Evolutionary conservation across 1,140 invertebrate species (phyloP).

Genomic region (Archivesica marissinica): DNA sequence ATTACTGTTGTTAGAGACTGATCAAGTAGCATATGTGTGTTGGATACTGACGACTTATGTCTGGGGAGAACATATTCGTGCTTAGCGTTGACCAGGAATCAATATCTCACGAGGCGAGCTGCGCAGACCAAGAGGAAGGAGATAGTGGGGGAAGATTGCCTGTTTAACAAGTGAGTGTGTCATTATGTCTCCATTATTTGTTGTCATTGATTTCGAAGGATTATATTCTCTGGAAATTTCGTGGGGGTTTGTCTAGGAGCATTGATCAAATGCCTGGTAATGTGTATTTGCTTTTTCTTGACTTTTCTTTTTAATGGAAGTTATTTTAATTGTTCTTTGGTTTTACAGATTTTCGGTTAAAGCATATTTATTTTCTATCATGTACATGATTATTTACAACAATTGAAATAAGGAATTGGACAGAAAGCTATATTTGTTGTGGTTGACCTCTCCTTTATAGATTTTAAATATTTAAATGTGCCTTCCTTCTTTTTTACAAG

Average conservation of each 20-base stretch:
- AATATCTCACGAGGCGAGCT: background rate
- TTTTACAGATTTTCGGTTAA: too few relatives aligned
- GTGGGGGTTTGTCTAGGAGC: background rate
- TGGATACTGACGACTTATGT: background rate
- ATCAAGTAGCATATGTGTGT: too few relatives aligned
- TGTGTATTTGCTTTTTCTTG: background rate
- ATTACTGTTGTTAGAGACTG: too few relatives aligned
- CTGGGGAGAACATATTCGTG: background rate
- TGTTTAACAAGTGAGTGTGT: conserved; percentile 20
- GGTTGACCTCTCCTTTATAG: too few relatives aligned
- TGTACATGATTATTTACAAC: too few relatives aligned
- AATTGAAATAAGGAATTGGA: too few relatives aligned
- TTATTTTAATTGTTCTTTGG: too few relatives aligned
- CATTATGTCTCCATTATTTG: conserved; percentile 12
- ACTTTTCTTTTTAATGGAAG: background rate
- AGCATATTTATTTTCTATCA: too few relatives aligned
- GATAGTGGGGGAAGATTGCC: conserved; percentile 8
- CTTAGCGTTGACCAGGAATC: background rate
- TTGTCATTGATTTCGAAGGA: conserved; percentile 12
- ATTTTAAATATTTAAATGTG: too few relatives aligned
- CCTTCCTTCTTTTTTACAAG: too few relatives aligned
- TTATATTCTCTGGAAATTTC: background rate
- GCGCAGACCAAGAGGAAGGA: background rate
- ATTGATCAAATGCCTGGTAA: background rate
- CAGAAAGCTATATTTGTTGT: too few relatives aligned